A percentile compares a stretch with the other conserved stretches of the same genome.
Conservation (phyloP, 2,113 vertebrate genomes). For the Ctenodactylus gundi region DNA sequence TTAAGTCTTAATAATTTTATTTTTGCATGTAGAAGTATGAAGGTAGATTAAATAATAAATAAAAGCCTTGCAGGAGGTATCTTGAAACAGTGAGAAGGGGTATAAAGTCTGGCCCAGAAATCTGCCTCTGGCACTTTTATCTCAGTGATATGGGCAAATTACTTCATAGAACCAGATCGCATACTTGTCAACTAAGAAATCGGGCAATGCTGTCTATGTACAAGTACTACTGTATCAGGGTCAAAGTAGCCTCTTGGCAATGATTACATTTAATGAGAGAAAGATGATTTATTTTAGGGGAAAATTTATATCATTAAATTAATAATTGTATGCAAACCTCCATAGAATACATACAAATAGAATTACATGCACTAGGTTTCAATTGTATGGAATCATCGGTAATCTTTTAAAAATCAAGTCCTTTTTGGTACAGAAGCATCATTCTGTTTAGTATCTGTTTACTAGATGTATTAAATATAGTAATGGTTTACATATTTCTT, state of each 20-base stretch:
- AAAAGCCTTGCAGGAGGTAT: neutral
- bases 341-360: neutral
- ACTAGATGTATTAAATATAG: too few species aligned
- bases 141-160: neutral
- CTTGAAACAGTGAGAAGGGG: neutral
- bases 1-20: neutral
- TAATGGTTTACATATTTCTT: too few species aligned
- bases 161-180: neutral
- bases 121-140: neutral
- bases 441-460: too few species aligned
- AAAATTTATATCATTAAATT: neutral
- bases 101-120: neutral
- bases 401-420: neutral
- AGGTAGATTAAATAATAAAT: neutral
- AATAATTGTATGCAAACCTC: neutral
- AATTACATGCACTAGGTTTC: neutral
- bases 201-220: neutral
- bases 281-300: neutral
- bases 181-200: conserved; percentile 1
- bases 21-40: neutral
- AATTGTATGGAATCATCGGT: neutral
- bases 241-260: neutral
- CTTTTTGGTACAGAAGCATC: neutral
- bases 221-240: neutral
- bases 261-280: neutral